A percentile compares a stretch with the other conserved stretches of the same genome.
phyloP scores from a whole-genome alignment of 1,140 invertebrate species.

The Mercenaria mercenaria region DNA sequence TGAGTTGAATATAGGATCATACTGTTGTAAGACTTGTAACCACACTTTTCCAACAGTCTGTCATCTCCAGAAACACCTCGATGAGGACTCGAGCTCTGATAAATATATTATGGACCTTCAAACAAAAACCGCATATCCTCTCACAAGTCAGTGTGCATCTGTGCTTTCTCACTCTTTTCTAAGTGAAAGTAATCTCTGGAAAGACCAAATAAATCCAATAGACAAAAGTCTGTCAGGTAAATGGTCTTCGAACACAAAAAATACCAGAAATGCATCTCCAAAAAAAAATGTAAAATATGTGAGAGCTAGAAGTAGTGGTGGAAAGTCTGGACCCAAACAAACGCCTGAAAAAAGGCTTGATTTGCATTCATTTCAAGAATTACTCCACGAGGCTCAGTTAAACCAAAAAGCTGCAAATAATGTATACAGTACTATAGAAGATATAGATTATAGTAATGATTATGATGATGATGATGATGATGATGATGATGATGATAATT shows the following conservation, averaged over 20 bases:
- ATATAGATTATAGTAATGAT: neutral
- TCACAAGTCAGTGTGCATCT: neutral
- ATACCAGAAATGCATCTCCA: neutral
- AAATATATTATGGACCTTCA: constrained; percentile 8
- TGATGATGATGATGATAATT: neutral
- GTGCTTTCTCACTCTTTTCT: neutral
- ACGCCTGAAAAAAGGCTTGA: neutral
- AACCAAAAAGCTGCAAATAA: neutral
- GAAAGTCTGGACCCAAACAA: neutral
- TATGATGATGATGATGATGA: neutral
- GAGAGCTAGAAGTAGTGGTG: neutral
- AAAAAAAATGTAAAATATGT: neutral
- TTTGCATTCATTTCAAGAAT: neutral
- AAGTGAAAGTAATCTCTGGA: neutral
- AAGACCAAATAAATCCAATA: neutral
- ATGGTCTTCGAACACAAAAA: neutral
- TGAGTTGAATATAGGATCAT: neutral
- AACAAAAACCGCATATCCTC: neutral
- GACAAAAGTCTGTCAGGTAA: neutral
- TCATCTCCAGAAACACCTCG: neutral
- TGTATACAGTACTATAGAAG: neutral
- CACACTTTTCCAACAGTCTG: neutral
- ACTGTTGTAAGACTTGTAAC: neutral
- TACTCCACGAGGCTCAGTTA: neutral
- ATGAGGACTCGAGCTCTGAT: neutral